Evolutionary conservation across 2,113 vertebrate genomes (phyloP).

Genomic region (Oriolus oriolus): DNA sequence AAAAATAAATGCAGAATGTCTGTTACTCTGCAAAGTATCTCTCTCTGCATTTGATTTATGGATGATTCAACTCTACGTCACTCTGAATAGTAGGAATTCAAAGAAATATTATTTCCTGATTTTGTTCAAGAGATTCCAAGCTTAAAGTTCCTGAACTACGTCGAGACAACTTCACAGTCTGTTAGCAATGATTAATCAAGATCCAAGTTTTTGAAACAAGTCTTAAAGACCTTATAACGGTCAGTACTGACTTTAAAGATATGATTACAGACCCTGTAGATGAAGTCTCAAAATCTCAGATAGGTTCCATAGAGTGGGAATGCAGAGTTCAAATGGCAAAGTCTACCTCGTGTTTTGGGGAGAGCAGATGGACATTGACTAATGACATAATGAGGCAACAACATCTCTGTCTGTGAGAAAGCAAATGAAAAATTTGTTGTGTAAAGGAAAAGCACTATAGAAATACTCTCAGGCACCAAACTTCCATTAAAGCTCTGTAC

Average conservation of each 20-base stretch:
- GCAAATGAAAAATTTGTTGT: neutral
- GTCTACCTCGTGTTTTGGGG: neutral
- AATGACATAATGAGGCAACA: neutral
- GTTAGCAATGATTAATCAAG: neutral
- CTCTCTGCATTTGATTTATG: neutral
- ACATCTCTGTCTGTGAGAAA: neutral
- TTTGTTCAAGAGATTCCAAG: neutral
- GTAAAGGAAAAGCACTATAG: neutral
- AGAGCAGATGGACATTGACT: neutral
- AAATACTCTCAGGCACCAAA: neutral
- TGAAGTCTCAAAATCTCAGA: neutral
- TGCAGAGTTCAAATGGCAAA: neutral
- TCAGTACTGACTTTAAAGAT: neutral
- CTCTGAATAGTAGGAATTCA: neutral
- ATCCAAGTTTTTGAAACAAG: neutral
- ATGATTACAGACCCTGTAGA: neutral
- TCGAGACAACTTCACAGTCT: neutral
- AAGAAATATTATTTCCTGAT: neutral
- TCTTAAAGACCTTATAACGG: neutral
- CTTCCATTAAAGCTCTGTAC: neutral
- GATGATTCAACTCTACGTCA: neutral
- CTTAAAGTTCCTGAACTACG: neutral
- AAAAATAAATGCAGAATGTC: neutral
- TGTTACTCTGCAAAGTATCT: neutral
- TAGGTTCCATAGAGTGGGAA: neutral